Evolutionary conservation across 2,113 vertebrate genomes (phyloP), one percentile per base, ranked within the genome.

Genomic region (Fukomys damarensis): DNA sequence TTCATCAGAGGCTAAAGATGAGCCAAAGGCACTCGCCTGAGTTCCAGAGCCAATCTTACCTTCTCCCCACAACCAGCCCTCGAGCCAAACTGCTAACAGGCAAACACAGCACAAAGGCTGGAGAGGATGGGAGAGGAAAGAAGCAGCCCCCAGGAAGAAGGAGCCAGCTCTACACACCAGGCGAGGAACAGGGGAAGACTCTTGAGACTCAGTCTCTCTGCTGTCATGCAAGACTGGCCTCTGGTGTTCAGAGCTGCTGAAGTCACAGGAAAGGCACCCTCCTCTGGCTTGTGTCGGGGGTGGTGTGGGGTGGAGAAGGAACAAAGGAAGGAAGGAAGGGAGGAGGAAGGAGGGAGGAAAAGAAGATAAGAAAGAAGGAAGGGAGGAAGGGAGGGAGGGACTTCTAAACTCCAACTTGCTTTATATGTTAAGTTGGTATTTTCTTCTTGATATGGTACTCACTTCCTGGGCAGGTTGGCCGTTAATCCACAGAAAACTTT

Each of bases 201-300:
- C 35, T 0, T 4, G 72, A 65, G 52, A 41, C 22, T 20, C 41
- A 49, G n/a, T 65, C 46, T 5, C 65, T 9, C 0, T 11, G 72
- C 35, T n/a, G 4, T 7, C 30, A 17, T 6, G 30, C 65, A 2
- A 35, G 22, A 22, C 88, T 54, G 35, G 30, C 46, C 11, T 20
- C 81, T 32, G 16, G 26, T 46, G 58, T 28, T 63, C 43, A 7
- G n/a, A 0, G 32, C 2, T 20, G 74, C 32, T 0, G 0, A 2
- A 17, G 43, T 14, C 68, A 3, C 0, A 0, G 2, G 2, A 0
- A 3, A 81, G 1, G 0, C n/a, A 17, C 56, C 28, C 43, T 88
- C 11, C 2, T 61, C 6, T 41, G 56, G 56, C 32, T 2, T 24
- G 49, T 38, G 22, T 26, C 20, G 28, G 17, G 46, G 74, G 54